phyloP scores from a whole-genome alignment of 2,888 invertebrate genomes.

The Thymelicus acteon region DNA sequence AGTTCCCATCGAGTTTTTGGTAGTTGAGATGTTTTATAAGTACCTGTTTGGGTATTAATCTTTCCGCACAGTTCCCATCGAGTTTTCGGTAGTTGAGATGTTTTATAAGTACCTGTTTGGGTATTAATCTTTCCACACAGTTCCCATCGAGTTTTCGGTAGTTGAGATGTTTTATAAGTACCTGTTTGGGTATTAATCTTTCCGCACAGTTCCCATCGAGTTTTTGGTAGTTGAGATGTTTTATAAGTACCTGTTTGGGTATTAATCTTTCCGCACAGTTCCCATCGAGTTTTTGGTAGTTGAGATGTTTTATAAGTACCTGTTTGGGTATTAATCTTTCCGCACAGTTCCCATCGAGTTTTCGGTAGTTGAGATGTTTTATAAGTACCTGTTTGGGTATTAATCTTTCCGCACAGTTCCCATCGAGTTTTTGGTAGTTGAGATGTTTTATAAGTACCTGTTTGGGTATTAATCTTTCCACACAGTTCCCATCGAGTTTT shows the following conservation, averaged over 20 bases:
- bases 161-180: not conserved
- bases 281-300: not conserved
- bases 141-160: not conserved
- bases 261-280: not conserved
- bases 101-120: not conserved
- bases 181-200: not conserved
- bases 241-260: not conserved
- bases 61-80: not conserved
- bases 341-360: not conserved
- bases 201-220: not conserved
- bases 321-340: not conserved
- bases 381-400: not conserved
- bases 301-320: not conserved
- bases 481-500: not conserved
- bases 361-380: not conserved
- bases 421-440: not conserved
- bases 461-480: not conserved
- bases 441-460: not conserved
- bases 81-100: not conserved
- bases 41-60: not conserved
- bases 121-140: not conserved
- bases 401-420: not conserved
- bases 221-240: not conserved
- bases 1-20: not conserved
- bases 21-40: not conserved